These are phyloP conservation scores for Callyntrura guangdongensis DNA, from an alignment of 2,888 invertebrate species.

Conservation along the genomic window DNA sequence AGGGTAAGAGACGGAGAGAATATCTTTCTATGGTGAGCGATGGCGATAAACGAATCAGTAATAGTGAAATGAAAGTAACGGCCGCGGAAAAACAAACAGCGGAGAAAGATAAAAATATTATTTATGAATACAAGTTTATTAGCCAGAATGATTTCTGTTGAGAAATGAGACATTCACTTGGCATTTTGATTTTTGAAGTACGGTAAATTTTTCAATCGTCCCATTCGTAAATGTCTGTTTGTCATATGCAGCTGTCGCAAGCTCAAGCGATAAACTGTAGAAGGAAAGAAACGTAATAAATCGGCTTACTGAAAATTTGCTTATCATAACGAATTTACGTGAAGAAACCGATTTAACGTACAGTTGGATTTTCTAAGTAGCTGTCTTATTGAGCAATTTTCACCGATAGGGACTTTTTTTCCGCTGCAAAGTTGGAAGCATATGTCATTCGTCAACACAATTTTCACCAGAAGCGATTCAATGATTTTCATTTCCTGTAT, in stretches of 20 bases:
- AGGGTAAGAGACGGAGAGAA: conserved; percentile 19
- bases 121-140: background rate
- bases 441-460: too few relatives aligned
- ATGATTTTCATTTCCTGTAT: too few relatives aligned
- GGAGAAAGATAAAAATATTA: background rate
- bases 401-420: too few relatives aligned
- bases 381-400: too few relatives aligned
- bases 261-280: background rate
- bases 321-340: too few relatives aligned
- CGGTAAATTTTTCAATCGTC: too few relatives aligned
- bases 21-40: conserved; percentile 5
- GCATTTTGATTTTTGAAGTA: conserved; percentile 18
- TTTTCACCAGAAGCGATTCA: too few relatives aligned
- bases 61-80: background rate
- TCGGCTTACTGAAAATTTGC: too few relatives aligned
- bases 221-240: too few relatives aligned
- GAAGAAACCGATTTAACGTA: too few relatives aligned
- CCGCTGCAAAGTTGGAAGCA: too few relatives aligned
- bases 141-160: background rate
- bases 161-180: conserved; percentile 17
- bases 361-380: too few relatives aligned
- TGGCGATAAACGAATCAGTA: background rate
- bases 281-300: background rate
- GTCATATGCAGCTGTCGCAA: background rate
- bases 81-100: background rate